These are phyloP conservation scores for Zoanthus sansibaricus DNA, from an alignment of 92 coral and sea anemone species.

Conservation along the genomic window DNA sequence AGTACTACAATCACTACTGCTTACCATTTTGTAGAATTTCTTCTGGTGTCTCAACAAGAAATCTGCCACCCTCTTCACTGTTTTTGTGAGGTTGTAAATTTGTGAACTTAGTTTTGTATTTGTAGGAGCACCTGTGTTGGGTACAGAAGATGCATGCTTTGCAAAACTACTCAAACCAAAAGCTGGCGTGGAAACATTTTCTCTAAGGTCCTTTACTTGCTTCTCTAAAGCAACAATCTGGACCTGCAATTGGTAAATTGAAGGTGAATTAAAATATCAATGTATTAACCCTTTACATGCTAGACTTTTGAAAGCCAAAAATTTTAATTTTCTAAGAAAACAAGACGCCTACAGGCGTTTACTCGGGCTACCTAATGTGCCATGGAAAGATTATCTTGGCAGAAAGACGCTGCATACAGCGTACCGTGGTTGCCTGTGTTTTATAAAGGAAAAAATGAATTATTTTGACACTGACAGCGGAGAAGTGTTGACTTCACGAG, in stretches of 20 bases:
- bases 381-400: too few species aligned
- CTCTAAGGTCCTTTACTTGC: slow-evolving; percentile 11
- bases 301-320: too few species aligned
- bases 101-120: slow-evolving; percentile 19
- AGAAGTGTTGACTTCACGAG: too few species aligned
- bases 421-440: too few species aligned
- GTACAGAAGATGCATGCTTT: neutral
- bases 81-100: slow-evolving; percentile 26
- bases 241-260: neutral
- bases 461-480: too few species aligned
- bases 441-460: too few species aligned
- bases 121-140: neutral
- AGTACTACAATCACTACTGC: too few species aligned
- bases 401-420: too few species aligned
- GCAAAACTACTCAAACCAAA: neutral
- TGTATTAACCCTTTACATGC: too few species aligned
- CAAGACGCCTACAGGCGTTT: too few species aligned
- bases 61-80: slow-evolving; percentile 33
- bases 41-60: slow-evolving; percentile 32
- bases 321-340: too few species aligned
- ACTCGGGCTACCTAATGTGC: too few species aligned
- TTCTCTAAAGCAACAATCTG: slow-evolving; percentile 10
- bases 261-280: neutral
- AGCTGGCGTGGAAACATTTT: neutral
- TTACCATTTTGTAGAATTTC: slow-evolving; percentile 29